These are phyloP conservation scores for Hiodon tergisus DNA, from an alignment of 2,113 vertebrate genomes.

Conservation along the genomic window DNA sequence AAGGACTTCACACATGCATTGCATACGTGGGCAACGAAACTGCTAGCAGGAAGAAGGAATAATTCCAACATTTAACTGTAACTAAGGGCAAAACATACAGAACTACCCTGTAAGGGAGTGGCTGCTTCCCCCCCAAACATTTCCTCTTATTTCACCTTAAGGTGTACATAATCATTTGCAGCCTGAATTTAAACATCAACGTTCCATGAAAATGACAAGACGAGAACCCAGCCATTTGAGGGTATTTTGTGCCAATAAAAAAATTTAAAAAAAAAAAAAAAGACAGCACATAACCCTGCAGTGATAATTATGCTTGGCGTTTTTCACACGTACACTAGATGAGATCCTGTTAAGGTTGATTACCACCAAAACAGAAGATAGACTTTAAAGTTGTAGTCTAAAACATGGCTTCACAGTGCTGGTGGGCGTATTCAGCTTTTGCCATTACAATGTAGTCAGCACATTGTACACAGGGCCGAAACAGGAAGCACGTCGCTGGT, in stretches of 20 bases:
- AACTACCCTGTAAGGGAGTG: not conserved
- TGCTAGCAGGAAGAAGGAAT: constrained; percentile 4
- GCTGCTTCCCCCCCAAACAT: not conserved
- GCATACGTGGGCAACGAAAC: not conserved
- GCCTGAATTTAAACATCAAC: not conserved
- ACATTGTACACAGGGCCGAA: constrained; percentile 34
- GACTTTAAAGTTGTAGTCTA: constrained; percentile 59
- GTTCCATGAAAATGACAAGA: constrained; percentile 7
- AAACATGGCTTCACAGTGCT: constrained; percentile 65
- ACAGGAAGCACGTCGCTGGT: constrained; percentile 18
- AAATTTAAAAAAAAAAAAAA: not conserved
- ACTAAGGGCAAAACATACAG: not conserved
- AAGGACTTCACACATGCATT: constrained; percentile 14
- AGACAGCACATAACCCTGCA: constrained; percentile 1
- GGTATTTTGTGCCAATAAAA: not conserved
- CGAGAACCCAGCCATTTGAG: constrained; percentile 11
- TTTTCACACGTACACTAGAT: constrained; percentile 10
- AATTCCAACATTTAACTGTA: not conserved
- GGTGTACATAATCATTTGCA: not conserved
- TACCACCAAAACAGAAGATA: constrained; percentile 36
- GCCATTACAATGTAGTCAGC: constrained; percentile 39
- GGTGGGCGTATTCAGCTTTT: constrained; percentile 44
- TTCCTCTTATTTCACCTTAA: not conserved
- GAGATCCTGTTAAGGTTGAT: constrained; percentile 17
- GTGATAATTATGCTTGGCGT: not conserved